Percentiles rank a stretch among this genome's conserved stretches.
These are phyloP conservation scores for Ictalurus furcatus DNA, from an alignment of 2,113 vertebrate species.

Conservation along the genomic window DNA sequence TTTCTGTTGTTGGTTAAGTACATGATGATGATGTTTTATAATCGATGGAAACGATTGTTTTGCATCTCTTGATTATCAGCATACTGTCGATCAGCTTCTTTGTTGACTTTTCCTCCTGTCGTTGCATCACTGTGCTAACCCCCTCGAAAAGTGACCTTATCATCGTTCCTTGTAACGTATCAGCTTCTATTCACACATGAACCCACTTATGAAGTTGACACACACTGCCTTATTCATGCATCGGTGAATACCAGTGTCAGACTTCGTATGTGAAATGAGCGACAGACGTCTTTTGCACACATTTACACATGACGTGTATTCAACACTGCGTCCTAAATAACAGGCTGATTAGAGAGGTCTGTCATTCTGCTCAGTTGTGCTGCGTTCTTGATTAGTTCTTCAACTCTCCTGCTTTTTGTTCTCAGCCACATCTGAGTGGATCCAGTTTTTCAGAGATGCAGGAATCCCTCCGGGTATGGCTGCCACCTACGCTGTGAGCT, in stretches of 20 bases:
- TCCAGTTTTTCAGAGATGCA: conserved; percentile 93
- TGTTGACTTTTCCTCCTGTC: background rate
- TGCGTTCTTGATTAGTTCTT: background rate
- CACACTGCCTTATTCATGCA: background rate
- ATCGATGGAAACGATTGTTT: no score
- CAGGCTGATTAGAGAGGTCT: background rate
- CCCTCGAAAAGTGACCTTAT: background rate
- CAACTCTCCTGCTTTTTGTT: background rate
- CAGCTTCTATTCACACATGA: background rate
- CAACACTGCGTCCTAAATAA: background rate
- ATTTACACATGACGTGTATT: background rate
- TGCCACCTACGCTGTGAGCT: conserved; percentile 87
- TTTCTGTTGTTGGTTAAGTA: no score
- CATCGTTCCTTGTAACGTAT: background rate
- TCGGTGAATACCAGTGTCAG: background rate
- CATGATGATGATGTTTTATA: no score
- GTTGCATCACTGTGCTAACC: background rate
- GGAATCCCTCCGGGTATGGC: conserved; percentile 90
- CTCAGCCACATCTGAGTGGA: conserved; percentile 91
- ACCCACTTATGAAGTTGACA: background rate
- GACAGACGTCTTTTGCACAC: background rate
- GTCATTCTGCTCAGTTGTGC: background rate
- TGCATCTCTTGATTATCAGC: background rate
- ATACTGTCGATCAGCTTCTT: background rate
- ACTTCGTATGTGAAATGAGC: background rate